A percentile compares a stretch with the other conserved stretches of the same genome.
These are phyloP conservation scores for Rhinoderma darwinii DNA, from an alignment of 2,113 vertebrate species.

Conservation along the genomic window DNA sequence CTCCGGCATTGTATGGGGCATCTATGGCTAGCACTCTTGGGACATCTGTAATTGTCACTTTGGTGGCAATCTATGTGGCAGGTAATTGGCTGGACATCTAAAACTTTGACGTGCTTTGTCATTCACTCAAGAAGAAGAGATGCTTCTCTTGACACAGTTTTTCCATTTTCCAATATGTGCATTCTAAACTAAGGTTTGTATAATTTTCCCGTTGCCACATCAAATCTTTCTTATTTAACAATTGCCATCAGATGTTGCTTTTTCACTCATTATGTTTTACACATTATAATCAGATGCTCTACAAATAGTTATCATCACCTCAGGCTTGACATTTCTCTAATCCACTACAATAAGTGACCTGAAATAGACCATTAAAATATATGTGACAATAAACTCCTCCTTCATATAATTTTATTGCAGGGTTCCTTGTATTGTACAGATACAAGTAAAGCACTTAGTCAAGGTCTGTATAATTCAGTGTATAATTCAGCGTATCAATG, in stretches of 20 bases:
- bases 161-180: background rate
- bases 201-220: constrained; percentile 10
- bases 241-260: background rate
- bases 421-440: background rate
- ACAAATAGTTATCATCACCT: background rate
- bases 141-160: background rate
- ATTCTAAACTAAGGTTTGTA: background rate
- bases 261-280: background rate
- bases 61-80: too few species aligned
- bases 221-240: background rate
- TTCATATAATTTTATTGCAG: constrained; percentile 18
- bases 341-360: constrained; percentile 1
- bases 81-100: too few species aligned
- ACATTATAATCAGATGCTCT: background rate
- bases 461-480: background rate
- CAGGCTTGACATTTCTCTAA: constrained; percentile 6
- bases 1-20: too few species aligned
- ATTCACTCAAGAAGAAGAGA: background rate
- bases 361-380: constrained; percentile 31
- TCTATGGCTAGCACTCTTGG: too few species aligned
- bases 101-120: background rate
- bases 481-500: background rate
- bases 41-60: too few species aligned
- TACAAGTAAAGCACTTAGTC: background rate
- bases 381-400: constrained; percentile 31